Base-by-base conservation (phyloP, 2,888 invertebrate genomes). In the Cantharis flavilabris region DNA sequence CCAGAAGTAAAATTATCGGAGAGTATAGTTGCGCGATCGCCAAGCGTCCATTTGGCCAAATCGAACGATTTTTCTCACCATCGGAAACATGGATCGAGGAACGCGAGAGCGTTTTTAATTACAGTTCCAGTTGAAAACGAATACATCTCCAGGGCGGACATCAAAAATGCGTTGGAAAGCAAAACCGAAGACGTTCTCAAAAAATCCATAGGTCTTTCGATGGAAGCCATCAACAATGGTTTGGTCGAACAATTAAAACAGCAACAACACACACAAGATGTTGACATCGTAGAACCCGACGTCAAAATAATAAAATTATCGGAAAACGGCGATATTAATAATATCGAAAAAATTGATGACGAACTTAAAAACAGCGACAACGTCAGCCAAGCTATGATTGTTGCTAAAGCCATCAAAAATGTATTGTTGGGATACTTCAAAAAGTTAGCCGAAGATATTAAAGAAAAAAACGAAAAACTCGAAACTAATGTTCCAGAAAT, bases 51-150 rank as follows among this genome's bases (percentile, higher is more conserved):
- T 20, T 76, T 85, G 62, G 70, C 81, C n/a, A 85, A 84, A 79
- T 62, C 79, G 5, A 14, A 18, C n/a, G 62, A 62, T n/a, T n/a
- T 49, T 70, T 9, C 30, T 26, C 18, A 62, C 7, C n/a, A 20
- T 14, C 33, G 16, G 3, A 13, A 70, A 49, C 23, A 63, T 13
- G 28, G 62, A 4, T 9, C 28, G 67, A 80, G 85, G 71, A 72
- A 81, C 23, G 80, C 85, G 3, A 84, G 84, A 70, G 86, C 85
- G 1, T 84, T 84, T 74, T 77, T 86, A 3, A 76, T 87, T 10
- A 83, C 85, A 0, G 82, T 86, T n/a, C 86, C 86, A 0, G 76
- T 83, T 3, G 84, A 84, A 26, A 85, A 84, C 26, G 83, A 77
- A 70, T 71, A 72, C 49, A 64, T 74, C 3, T 62, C 30, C 23